These are phyloP conservation scores for Tethea ocularis DNA, from an alignment of 2,888 invertebrate genomes.

Conservation along the genomic window DNA sequence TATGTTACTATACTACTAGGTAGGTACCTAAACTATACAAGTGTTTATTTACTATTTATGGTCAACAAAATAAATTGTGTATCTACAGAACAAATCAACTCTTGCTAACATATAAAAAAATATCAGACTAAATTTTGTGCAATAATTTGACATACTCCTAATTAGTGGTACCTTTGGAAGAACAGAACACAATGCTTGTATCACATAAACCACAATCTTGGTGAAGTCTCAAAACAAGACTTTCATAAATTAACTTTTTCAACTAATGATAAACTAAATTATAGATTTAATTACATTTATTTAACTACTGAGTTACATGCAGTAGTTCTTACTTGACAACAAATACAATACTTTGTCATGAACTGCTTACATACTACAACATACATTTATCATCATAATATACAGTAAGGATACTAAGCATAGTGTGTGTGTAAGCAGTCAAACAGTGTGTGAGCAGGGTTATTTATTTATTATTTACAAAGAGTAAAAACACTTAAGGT, in stretches of 20 bases:
- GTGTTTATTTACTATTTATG: neutral
- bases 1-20: no score
- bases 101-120: neutral
- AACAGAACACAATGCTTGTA: no score
- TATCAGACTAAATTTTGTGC: neutral
- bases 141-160: neutral
- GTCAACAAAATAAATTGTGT: neutral
- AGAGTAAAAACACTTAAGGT: no score
- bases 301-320: no score
- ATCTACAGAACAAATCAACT: neutral
- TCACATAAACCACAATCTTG: no score
- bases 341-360: slow-evolving; percentile 5
- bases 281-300: neutral
- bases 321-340: neutral
- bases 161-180: neutral
- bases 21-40: no score
- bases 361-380: neutral
- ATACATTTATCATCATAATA: neutral
- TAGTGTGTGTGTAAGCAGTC: slow-evolving; percentile 4
- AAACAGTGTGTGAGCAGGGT: neutral
- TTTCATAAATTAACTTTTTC: no score
- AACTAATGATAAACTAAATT: no score
- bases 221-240: no score
- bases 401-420: neutral
- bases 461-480: neutral